A percentile compares a stretch with the other conserved stretches of the same genome.
These are phyloP conservation scores for Aphrocallistes beatrix DNA, from an alignment of 37 sponge, comb jelly and placozoan genomes.

Conservation along the genomic window DNA sequence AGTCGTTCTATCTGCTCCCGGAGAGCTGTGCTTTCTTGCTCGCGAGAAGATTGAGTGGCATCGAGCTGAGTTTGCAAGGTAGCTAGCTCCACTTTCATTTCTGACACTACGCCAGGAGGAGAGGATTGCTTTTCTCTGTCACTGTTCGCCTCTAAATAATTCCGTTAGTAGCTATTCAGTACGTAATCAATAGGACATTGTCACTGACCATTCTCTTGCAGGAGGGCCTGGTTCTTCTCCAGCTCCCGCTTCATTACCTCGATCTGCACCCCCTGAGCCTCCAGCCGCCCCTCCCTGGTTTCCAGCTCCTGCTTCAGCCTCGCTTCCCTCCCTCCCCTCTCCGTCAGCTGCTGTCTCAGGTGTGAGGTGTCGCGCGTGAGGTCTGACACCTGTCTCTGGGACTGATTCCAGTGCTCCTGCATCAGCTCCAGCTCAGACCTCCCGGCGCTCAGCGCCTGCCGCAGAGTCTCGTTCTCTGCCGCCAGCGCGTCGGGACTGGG, in stretches of 20 bases:
- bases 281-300: background rate
- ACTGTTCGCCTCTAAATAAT: background rate
- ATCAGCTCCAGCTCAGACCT: background rate
- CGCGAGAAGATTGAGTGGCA: background rate
- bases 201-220: background rate
- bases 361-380: background rate
- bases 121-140: background rate
- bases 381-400: background rate
- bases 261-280: background rate
- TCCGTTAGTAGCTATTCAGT: background rate
- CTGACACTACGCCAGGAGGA: background rate
- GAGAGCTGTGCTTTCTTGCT: background rate
- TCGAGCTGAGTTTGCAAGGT: background rate
- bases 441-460: background rate
- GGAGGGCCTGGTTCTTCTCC: background rate
- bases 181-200: background rate
- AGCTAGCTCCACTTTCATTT: background rate
- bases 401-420: conserved; percentile 9
- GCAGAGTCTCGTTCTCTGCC: background rate
- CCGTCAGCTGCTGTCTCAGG: background rate
- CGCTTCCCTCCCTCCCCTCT: background rate
- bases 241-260: background rate
- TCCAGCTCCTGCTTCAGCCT: background rate
- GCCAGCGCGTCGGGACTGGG: background rate
- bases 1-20: background rate